Percentiles rank a stretch among this genome's conserved stretches.
These are phyloP conservation scores for Pseudorhombus dupliciocellatus DNA, from an alignment of 2,113 vertebrate genomes.

Conservation along the genomic window DNA sequence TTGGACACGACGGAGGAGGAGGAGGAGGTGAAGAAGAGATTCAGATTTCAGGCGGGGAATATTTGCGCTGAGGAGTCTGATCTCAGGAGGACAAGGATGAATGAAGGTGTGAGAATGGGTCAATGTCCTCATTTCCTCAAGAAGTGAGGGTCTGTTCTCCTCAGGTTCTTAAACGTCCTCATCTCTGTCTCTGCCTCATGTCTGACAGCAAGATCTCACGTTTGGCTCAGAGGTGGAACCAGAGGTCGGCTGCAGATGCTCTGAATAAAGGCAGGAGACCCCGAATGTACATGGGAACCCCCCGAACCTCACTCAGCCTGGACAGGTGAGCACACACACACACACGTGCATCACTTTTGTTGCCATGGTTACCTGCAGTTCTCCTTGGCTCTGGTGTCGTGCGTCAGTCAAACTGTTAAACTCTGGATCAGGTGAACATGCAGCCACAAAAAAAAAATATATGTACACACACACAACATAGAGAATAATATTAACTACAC, in stretches of 20 bases:
- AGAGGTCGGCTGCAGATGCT: conserved; percentile 83
- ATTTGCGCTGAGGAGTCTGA: not conserved
- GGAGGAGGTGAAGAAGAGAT: not conserved
- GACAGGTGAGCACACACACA: conserved; percentile 82
- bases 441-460: no score
- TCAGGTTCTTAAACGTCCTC: not conserved
- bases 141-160: not conserved
- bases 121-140: not conserved
- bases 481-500: no score
- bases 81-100: no score
- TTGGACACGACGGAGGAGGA: not conserved
- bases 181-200: conserved; percentile 70
- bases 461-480: no score
- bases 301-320: conserved; percentile 79
- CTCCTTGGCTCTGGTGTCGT: not conserved
- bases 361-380: not conserved
- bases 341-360: not conserved
- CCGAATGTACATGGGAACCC: conserved; percentile 77
- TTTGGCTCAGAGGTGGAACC: conserved; percentile 86
- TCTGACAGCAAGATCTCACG: conserved; percentile 83
- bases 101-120: conserved; percentile 6
- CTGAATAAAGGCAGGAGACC: conserved; percentile 86
- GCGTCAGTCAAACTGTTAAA: not conserved
- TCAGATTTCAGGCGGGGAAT: not conserved
- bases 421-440: not conserved